Conservation (phyloP, 2,113 vertebrate species). For the Cairina moschata region DNA sequence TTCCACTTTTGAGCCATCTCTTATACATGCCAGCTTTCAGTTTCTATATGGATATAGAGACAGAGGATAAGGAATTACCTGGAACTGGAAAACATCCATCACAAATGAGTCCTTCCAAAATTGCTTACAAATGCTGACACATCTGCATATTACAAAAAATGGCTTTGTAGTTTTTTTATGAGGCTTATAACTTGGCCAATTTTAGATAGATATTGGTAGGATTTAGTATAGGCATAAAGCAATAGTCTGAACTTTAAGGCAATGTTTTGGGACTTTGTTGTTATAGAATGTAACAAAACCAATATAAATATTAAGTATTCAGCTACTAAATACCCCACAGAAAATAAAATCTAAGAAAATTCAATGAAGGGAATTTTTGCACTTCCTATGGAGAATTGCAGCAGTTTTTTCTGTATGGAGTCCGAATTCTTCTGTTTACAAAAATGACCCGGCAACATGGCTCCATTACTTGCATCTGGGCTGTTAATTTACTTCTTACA, state of each 20-base stretch:
- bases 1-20: not conserved
- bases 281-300: not conserved
- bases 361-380: not conserved
- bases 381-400: not conserved
- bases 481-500: not conserved
- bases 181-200: not conserved
- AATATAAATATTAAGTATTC: not conserved
- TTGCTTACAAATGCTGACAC: not conserved
- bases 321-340: not conserved
- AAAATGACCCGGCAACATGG: not conserved
- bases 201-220: not conserved
- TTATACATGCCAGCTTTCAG: not conserved
- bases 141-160: not conserved
- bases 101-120: not conserved
- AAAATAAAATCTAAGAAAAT: not conserved
- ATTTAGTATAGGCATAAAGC: not conserved
- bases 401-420: not conserved
- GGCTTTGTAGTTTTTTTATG: not conserved
- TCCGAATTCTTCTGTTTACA: not conserved
- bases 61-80: not conserved
- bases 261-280: not conserved
- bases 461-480: not conserved
- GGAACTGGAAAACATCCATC: not conserved
- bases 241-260: not conserved
- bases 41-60: not conserved